Evolutionary conservation across 2,797 vertebrate genomes (phyloP).

Genomic region (Antennarius maculatus): DNA sequence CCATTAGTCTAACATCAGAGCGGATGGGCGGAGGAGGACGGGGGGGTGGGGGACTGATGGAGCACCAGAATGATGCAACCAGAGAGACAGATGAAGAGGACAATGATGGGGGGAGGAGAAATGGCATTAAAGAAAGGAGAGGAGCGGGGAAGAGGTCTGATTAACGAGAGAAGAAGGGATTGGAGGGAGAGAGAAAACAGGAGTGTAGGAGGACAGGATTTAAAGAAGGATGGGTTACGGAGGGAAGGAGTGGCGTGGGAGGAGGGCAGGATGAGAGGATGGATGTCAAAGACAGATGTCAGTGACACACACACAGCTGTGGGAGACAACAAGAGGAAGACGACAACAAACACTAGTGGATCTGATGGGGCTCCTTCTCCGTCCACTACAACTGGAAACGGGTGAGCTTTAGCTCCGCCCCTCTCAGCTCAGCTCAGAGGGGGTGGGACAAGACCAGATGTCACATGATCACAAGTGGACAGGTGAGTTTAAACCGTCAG

Average conservation of each 20-base stretch:
- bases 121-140: not conserved
- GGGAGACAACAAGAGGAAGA: constrained; percentile 5
- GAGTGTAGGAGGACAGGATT: constrained; percentile 5
- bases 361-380: too few species aligned
- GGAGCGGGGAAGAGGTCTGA: not conserved
- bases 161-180: not conserved
- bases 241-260: constrained; percentile 29
- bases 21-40: constrained; percentile 10
- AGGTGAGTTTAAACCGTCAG: too few species aligned
- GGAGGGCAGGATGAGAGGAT: constrained; percentile 1
- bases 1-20: constrained; percentile 83
- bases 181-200: constrained; percentile 5
- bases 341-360: not conserved
- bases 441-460: too few species aligned
- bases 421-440: too few species aligned
- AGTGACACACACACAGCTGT: constrained; percentile 28
- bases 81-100: constrained; percentile 10
- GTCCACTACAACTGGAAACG: too few species aligned
- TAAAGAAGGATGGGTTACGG: constrained; percentile 17
- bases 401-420: too few species aligned
- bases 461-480: too few species aligned
- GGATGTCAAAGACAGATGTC: not conserved
- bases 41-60: not conserved
- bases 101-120: constrained; percentile 34
- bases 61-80: not conserved